Conservation (phyloP, 2,888 invertebrate species). For the Steinernema hermaphroditum region DNA sequence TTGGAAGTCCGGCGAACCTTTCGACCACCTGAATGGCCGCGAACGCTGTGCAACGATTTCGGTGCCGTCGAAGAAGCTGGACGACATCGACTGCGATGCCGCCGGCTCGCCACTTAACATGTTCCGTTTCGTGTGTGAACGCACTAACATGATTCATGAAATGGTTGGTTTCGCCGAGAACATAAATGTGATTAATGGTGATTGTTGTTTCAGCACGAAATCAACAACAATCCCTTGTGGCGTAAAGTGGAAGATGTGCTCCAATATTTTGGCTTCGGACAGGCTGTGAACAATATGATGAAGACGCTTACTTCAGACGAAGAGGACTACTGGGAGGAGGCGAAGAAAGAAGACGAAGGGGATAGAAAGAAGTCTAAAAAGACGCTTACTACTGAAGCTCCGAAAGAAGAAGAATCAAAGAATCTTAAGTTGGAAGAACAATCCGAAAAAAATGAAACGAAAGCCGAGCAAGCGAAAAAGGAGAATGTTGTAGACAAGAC, state of each 20-base stretch:
- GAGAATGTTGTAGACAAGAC: not conserved
- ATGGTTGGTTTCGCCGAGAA: conserved; percentile 36
- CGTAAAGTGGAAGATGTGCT: conserved; percentile 52
- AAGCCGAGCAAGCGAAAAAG: not conserved
- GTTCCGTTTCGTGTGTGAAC: conserved; percentile 48
- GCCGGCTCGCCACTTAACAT: conserved; percentile 35
- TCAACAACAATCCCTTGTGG: conserved; percentile 50
- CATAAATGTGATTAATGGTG: conserved; percentile 16
- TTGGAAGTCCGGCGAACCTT: conserved; percentile 49
- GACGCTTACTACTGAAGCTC: not conserved
- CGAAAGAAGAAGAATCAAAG: not conserved
- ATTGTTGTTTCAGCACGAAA: conserved; percentile 46
- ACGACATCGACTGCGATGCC: conserved; percentile 52
- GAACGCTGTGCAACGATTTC: conserved; percentile 51
- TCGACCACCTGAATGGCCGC: conserved; percentile 44
- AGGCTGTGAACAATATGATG: conserved; percentile 36
- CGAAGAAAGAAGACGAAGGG: conserved; percentile 24
- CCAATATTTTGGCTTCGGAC: conserved; percentile 48
- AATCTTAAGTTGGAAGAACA: not conserved
- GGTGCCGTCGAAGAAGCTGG: conserved; percentile 44
- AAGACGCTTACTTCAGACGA: conserved; percentile 36
- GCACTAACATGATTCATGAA: conserved; percentile 45
- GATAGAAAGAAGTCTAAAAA: not conserved
- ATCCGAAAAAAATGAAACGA: not conserved
- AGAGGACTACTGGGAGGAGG: conserved; percentile 43